phyloP scores from a whole-genome alignment of 2,888 invertebrate genomes.

The Willowsia nigromaculata region DNA sequence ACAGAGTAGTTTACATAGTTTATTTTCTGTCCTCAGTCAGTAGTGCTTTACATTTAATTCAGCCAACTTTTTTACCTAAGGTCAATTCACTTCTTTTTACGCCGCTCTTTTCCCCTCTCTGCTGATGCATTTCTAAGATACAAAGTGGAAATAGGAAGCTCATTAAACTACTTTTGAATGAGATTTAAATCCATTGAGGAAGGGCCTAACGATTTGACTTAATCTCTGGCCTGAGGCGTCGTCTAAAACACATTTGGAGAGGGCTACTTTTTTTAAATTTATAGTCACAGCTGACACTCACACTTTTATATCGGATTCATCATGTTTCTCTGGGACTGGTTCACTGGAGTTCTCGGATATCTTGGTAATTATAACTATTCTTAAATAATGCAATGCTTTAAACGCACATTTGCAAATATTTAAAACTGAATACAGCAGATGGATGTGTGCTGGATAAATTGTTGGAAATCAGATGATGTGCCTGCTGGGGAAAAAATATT shows the following conservation, averaged over 20 bases:
- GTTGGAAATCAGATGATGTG: too few relatives aligned
- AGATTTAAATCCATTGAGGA: conserved; percentile 40
- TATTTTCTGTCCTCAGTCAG: conserved; percentile 40
- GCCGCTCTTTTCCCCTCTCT: conserved; percentile 24
- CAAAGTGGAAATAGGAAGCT: neutral
- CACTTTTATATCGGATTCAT: conserved; percentile 72
- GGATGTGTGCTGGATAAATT: too few relatives aligned
- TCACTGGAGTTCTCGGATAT: conserved; percentile 95
- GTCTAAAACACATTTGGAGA: neutral
- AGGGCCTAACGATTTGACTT: conserved; percentile 51
- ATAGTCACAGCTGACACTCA: conserved; percentile 40
- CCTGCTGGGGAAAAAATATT: too few relatives aligned
- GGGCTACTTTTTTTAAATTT: neutral
- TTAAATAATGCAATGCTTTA: too few relatives aligned
- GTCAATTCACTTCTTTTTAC: conserved; percentile 46
- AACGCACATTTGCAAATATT: too few relatives aligned
- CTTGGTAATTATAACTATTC: conserved; percentile 85
- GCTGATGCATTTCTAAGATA: neutral
- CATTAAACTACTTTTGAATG: conserved; percentile 17
- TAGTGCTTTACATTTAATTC: too few relatives aligned
- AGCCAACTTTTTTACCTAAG: conserved; percentile 45
- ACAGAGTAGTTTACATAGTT: neutral
- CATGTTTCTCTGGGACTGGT: conserved; percentile 98
- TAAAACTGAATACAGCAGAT: too few relatives aligned
- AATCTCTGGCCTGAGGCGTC: conserved; percentile 29